Conservation (phyloP, 2,113 vertebrate species). For the Corythornis vintsioides region DNA sequence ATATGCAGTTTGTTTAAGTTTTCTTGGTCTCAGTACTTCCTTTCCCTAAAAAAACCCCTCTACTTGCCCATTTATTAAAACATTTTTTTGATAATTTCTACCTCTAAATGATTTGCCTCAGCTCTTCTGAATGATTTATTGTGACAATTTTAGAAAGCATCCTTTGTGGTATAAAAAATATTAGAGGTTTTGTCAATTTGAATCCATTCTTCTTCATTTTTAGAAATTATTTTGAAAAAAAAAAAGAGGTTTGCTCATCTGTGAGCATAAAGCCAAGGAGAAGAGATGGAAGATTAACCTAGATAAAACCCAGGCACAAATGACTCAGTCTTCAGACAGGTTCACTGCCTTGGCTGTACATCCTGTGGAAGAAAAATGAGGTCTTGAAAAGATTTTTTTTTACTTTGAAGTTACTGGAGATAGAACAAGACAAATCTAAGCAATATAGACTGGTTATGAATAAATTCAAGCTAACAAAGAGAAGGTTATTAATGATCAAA, state of each 20-base stretch:
- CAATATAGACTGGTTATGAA: neutral
- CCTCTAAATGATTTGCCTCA: neutral
- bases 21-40: neutral
- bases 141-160: neutral
- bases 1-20: neutral
- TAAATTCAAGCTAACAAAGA: neutral
- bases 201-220: neutral
- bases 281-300: neutral
- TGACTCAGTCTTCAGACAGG: neutral
- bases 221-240: neutral
- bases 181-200: neutral
- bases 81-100: neutral
- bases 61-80: neutral
- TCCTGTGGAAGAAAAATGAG: neutral
- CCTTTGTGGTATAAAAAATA: neutral
- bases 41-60: neutral
- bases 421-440: neutral
- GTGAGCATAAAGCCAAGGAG: neutral
- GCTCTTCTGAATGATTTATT: no score
- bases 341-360: neutral
- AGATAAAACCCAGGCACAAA: neutral
- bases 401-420: neutral
- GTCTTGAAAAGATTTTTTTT: neutral
- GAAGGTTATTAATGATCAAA: neutral
- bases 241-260: neutral